Evolutionary conservation across 1,140 invertebrate genomes (phyloP).

Genomic region (Micrasema minimum): DNA sequence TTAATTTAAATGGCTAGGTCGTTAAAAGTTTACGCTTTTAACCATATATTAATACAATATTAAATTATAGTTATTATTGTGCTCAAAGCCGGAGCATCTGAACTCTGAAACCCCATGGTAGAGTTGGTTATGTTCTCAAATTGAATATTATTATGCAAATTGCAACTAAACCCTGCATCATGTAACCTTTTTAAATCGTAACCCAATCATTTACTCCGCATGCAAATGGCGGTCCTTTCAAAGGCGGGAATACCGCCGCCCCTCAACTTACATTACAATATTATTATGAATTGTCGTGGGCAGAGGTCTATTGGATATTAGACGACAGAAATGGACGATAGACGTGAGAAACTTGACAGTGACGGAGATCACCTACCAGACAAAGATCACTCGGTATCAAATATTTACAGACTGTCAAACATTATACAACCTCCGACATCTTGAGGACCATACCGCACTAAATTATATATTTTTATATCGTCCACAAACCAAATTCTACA

Average conservation of each 20-base stretch:
- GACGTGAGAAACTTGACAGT: conserved; percentile 19
- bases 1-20: too few relatives aligned
- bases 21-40: too few relatives aligned
- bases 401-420: conserved; percentile 17
- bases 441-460: too few relatives aligned
- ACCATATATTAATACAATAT: too few relatives aligned
- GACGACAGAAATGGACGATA: conserved; percentile 5
- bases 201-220: conserved; percentile 33
- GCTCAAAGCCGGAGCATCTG: background rate
- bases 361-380: conserved; percentile 23
- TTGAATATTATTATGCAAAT: conserved; percentile 48
- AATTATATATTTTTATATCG: too few relatives aligned
- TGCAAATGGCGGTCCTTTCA: conserved; percentile 25
- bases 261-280: conserved; percentile 19
- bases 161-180: conserved; percentile 14
- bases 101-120: background rate
- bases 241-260: conserved; percentile 24
- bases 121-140: conserved; percentile 12
- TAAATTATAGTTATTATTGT: too few relatives aligned
- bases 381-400: conserved; percentile 3
- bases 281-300: conserved; percentile 13
- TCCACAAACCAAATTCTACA: too few relatives aligned
- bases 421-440: too few relatives aligned
- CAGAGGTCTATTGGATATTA: conserved; percentile 8
- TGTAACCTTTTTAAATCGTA: conserved; percentile 34